Conservation (phyloP, 2,113 vertebrate species). For the Melanerpes aurifrons region DNA sequence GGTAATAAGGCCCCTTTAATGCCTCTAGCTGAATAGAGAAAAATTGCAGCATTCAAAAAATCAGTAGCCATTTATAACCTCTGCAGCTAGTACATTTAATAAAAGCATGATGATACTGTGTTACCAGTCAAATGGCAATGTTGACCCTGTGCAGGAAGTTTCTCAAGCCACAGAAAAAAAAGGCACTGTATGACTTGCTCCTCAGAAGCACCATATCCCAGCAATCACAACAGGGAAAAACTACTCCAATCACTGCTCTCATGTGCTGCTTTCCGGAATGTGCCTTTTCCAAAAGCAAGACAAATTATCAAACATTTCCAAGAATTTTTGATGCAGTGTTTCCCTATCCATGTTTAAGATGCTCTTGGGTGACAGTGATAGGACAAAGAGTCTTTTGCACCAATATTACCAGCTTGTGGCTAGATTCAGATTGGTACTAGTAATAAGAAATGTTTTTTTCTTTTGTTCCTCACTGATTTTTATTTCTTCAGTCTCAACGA, state of each 20-base stretch:
- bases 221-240: background rate
- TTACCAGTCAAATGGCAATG: background rate
- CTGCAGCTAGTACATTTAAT: background rate
- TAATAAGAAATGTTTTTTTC: background rate
- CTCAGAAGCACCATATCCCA: background rate
- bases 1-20: background rate
- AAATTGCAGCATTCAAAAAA: background rate
- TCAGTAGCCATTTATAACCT: background rate
- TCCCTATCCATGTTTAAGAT: background rate
- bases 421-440: background rate
- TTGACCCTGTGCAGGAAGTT: background rate
- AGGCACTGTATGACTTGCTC: background rate
- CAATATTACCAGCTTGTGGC: background rate
- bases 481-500: background rate
- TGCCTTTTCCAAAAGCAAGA: background rate
- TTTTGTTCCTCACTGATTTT: background rate
- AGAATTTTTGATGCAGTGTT: background rate
- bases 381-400: background rate
- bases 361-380: background rate
- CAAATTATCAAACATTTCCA: background rate
- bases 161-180: background rate
- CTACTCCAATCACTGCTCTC: background rate
- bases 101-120: background rate
- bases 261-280: background rate
- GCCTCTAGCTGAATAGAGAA: background rate